Percentiles rank a stretch among this genome's conserved stretches.
These are phyloP conservation scores for Brachionus rotundiformis DNA, from an alignment of 1,140 invertebrate genomes.

Conservation along the genomic window DNA sequence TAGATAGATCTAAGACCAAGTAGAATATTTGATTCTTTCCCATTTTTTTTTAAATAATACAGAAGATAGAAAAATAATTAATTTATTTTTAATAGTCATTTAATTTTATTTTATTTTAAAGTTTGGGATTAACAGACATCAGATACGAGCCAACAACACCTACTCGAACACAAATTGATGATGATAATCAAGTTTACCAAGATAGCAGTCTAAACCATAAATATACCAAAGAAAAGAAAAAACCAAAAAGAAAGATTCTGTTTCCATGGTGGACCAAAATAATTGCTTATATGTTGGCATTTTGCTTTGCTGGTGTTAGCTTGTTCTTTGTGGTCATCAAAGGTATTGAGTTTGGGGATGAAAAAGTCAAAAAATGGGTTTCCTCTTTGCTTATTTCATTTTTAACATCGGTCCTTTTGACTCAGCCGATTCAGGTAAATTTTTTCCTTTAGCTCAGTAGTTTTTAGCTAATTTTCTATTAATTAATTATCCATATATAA, in stretches of 20 bases:
- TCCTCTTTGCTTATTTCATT: slow-evolving; percentile 28
- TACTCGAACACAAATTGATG: not conserved
- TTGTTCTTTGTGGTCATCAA: slow-evolving; percentile 19
- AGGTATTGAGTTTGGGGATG: slow-evolving; percentile 47
- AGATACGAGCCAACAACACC: not conserved
- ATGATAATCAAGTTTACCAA: not conserved
- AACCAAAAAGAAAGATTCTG: slow-evolving; percentile 55
- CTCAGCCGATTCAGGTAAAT: slow-evolving; percentile 26
- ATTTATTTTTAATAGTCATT: not conserved
- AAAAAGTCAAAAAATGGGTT: slow-evolving; percentile 46
- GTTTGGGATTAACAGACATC: not conserved
- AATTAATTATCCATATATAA: too few species aligned
- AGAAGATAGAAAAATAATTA: not conserved
- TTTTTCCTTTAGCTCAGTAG: too few species aligned
- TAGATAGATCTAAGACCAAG: not conserved
- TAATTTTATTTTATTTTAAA: too few species aligned
- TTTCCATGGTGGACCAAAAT: slow-evolving; percentile 55
- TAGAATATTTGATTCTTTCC: not conserved
- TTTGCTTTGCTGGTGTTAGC: not conserved
- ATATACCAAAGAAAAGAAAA: too few species aligned
- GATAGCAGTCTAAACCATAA: too few species aligned
- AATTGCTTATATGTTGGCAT: slow-evolving; percentile 5
- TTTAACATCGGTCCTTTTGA: slow-evolving; percentile 27
- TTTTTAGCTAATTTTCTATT: too few species aligned
- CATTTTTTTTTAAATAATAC: slow-evolving; percentile 21